Conservation (phyloP, 2,888 invertebrate species). For the Acrobasis consociella region DNA sequence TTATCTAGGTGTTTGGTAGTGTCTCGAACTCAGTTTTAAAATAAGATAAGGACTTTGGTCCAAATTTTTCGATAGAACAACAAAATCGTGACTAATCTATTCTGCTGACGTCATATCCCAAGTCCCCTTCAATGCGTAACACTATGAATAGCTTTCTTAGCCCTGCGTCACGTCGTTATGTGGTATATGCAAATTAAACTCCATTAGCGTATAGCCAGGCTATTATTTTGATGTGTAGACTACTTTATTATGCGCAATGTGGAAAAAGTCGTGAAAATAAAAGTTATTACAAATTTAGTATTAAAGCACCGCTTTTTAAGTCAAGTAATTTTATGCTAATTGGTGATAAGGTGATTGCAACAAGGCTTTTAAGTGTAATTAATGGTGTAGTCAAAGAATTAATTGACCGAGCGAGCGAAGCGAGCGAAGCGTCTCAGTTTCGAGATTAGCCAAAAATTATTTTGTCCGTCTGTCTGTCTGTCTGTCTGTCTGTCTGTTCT, state of each 20-base stretch:
- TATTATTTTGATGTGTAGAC: constrained; percentile 10
- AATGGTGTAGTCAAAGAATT: no score
- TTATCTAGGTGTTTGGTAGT: no score
- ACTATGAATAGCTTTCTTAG: constrained; percentile 9
- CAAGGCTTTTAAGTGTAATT: no score
- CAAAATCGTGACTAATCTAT: not conserved
- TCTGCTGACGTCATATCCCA: constrained; percentile 1
- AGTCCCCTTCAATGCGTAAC: not conserved
- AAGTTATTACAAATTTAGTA: not conserved
- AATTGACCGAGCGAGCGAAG: no score
- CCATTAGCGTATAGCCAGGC: constrained; percentile 7
- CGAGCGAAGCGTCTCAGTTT: no score
- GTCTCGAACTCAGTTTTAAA: no score
- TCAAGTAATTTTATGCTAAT: no score
- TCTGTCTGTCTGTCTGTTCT: no score
- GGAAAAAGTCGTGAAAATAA: not conserved
- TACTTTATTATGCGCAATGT: constrained; percentile 6
- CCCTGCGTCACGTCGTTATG: constrained; percentile 2
- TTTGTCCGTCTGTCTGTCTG: no score
- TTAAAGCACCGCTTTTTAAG: not conserved
- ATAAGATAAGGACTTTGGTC: no score
- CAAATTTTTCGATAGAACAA: not conserved
- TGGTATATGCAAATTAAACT: constrained; percentile 13
- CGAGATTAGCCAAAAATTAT: no score
- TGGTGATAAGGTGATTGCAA: no score